Evolutionary conservation across 2,888 invertebrate species (phyloP).

Genomic region (Chrysina gloriosa): DNA sequence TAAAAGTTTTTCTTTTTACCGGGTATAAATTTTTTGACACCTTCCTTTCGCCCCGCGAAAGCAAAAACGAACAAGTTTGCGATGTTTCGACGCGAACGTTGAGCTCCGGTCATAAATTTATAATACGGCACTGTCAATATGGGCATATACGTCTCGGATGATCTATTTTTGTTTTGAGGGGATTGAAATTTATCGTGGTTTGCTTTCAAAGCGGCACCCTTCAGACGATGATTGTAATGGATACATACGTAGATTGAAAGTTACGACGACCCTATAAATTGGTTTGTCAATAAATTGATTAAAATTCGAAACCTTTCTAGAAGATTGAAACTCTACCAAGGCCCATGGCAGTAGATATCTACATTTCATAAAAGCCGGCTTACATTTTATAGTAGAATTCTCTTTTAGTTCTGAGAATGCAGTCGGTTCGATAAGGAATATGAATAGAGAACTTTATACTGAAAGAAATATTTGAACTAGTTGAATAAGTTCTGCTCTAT

Average conservation of each 20-base stretch:
- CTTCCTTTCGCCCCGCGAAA: neutral
- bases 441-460: no score
- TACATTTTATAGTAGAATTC: no score
- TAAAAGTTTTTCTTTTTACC: neutral
- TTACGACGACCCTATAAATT: neutral
- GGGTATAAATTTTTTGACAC: slow-evolving; percentile 6
- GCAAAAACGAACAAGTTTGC: neutral
- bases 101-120: neutral
- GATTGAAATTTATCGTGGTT: neutral
- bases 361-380: no score
- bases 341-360: no score
- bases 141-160: neutral
- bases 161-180: neutral
- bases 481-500: no score
- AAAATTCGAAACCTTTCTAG: no score
- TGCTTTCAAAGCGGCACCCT: neutral
- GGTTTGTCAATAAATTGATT: no score
- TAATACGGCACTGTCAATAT: neutral
- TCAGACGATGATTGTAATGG: neutral
- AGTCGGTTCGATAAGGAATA: no score
- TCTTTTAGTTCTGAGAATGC: no score
- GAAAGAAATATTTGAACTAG: no score
- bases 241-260: neutral
- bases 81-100: neutral
- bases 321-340: no score